These are phyloP conservation scores for Lepidocyrtinus sp. DNA, from an alignment of 2,888 invertebrate species.

Conservation along the genomic window DNA sequence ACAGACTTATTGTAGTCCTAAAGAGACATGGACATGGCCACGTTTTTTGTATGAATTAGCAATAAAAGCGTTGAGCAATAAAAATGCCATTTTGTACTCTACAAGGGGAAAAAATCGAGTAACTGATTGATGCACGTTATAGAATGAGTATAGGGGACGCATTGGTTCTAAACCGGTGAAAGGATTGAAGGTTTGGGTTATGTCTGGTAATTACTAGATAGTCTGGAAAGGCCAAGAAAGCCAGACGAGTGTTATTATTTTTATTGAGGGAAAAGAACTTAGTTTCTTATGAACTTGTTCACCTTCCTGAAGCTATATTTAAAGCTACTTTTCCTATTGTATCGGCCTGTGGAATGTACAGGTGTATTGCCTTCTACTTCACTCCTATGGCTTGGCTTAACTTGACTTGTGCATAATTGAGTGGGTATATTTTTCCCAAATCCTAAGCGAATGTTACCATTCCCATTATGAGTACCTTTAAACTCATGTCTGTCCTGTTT, in stretches of 20 bases:
- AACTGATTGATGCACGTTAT: not conserved
- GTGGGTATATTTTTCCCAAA: no score
- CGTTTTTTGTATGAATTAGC: not conserved
- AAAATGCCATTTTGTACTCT: not conserved
- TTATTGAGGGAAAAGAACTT: not conserved
- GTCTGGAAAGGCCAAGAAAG: conserved; percentile 50
- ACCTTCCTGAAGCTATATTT: not conserved
- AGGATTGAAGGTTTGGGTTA: conserved; percentile 16
- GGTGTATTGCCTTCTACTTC: not conserved
- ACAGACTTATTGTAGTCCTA: no score
- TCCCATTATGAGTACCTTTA: no score
- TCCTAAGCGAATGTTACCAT: no score
- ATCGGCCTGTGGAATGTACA: not conserved
- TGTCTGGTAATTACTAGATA: conserved; percentile 46
- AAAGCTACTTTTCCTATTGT: not conserved
- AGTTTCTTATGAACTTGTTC: not conserved
- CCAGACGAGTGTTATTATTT: conserved; percentile 16
- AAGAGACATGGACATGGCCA: not conserved
- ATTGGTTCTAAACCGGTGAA: conserved; percentile 19
- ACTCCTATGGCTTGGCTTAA: not conserved
- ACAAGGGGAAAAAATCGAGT: not conserved
- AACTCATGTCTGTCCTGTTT: no score
- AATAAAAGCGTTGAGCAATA: not conserved
- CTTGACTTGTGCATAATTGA: not conserved
- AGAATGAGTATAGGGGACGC: not conserved